Evolutionary conservation across 2,797 vertebrate genomes (phyloP), one percentile per base, ranked within the genome.

Genomic region (Peromyscus aztecus): DNA sequence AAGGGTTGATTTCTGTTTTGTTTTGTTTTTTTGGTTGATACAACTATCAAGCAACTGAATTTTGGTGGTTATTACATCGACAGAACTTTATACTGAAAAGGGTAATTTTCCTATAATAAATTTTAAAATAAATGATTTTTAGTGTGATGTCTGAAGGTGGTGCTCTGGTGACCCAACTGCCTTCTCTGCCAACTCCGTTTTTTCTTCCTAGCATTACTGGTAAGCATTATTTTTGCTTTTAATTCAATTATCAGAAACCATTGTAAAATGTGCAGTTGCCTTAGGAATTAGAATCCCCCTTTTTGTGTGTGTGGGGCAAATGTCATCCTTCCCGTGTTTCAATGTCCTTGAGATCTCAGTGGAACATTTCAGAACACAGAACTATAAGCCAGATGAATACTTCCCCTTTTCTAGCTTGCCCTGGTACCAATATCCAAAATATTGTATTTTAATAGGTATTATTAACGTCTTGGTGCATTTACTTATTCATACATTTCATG

Each of bases 371-470:
- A 9, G 61, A 43, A 83, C 34, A 69, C 2, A 21, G n/a, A 77
- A 8, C 69, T 84, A 49, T 69, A 52, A 43, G 10, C 34, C n/a
- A 37, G 67, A 55, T 73, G 29, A 96, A 88, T 6, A 24, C 6
- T 71, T 73, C 21, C 61, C 49, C 29, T 37, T 92, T 37, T n/a
- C 34, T 34, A 19, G 34, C 49, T 23, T 83, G 73, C 40, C 19
- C 59, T 40, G 40, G 21, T 31, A 46, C 4, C n/a, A 27, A 71
- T 86, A 55, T 65, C 73, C 14, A 77, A 85, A 14, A 24, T n/a
- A 82, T 40, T 31, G 13, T 55, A 91, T 82, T 86, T 89, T 92
- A 82, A 80, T 69, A 76, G 27, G 49, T 89, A 95, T 92, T 88
- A 91, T 77, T 86, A 71, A 77, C 61, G 49, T 19, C 49, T 83